phyloP scores from a whole-genome alignment of 2,113 vertebrate genomes.

The Orycteropus afer region DNA sequence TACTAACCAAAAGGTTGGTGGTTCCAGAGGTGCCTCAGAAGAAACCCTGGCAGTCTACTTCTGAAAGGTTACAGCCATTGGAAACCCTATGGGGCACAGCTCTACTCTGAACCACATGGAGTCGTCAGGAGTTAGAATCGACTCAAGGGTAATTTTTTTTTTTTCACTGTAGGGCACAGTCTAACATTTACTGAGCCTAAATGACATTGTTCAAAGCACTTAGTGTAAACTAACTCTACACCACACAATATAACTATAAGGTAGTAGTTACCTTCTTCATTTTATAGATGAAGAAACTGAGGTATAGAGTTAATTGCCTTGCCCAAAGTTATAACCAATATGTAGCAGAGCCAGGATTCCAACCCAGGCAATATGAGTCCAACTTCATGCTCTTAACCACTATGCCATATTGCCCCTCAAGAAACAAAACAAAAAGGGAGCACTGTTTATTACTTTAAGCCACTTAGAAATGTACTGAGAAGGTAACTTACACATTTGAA shows the following conservation, averaged over 20 bases:
- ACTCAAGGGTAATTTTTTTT: background rate
- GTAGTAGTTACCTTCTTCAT: background rate
- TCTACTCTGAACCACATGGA: background rate
- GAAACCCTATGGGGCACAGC: background rate
- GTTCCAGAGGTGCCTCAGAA: background rate
- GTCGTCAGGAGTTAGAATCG: too few species aligned
- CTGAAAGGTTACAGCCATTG: background rate
- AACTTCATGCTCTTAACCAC: background rate
- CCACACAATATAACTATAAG: background rate
- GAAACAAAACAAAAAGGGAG: conserved; percentile 5
- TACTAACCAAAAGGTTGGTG: background rate
- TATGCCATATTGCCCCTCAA: background rate
- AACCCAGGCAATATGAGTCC: background rate
- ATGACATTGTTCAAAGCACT: background rate
- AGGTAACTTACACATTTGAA: background rate
- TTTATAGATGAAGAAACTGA: background rate
- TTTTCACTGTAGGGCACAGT: background rate
- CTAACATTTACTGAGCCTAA: conserved; percentile 26
- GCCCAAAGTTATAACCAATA: background rate
- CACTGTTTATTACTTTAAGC: background rate
- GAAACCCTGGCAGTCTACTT: background rate
- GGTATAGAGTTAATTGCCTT: background rate
- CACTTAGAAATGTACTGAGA: background rate
- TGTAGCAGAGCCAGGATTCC: background rate
- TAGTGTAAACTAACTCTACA: background rate